These are phyloP conservation scores for Diorhabda sublineata DNA, from an alignment of 1,140 invertebrate species.

Conservation along the genomic window DNA sequence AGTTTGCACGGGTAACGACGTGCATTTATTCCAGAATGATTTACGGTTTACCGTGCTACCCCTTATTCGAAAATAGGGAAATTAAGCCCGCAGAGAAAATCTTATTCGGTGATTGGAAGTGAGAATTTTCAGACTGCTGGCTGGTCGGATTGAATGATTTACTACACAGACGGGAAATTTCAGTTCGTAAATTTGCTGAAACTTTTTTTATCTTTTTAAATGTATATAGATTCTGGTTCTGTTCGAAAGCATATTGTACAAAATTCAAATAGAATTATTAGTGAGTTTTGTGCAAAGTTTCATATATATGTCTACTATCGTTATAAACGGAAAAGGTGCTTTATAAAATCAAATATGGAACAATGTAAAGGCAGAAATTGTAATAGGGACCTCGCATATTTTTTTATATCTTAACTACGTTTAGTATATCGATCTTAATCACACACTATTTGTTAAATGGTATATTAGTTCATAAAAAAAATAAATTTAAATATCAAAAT, in stretches of 20 bases:
- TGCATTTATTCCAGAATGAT: conserved; percentile 8
- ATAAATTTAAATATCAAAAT: too few relatives aligned
- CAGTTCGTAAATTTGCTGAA: background rate
- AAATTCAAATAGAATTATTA: too few relatives aligned
- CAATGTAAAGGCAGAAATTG: too few relatives aligned
- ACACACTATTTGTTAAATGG: too few relatives aligned
- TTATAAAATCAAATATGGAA: too few relatives aligned
- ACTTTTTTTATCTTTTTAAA: background rate
- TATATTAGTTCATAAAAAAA: too few relatives aligned
- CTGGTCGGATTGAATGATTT: background rate
- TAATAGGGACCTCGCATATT: too few relatives aligned
- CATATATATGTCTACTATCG: too few relatives aligned
- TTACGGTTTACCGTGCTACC: conserved; percentile 1
- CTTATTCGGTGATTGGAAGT: background rate
- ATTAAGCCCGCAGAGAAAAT: background rate
- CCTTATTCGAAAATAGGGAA: background rate
- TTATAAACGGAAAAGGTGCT: too few relatives aligned
- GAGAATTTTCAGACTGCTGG: background rate
- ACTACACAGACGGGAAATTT: background rate
- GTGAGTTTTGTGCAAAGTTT: too few relatives aligned
- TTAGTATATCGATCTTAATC: too few relatives aligned
- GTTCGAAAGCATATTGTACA: background rate
- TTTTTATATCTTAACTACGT: too few relatives aligned
- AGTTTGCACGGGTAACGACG: conserved; percentile 11
- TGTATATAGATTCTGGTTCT: background rate